Evolutionary conservation across 2,113 vertebrate species (phyloP), one percentile per base, ranked within the genome.

Genomic region (Austrofundulus limnaeus): DNA sequence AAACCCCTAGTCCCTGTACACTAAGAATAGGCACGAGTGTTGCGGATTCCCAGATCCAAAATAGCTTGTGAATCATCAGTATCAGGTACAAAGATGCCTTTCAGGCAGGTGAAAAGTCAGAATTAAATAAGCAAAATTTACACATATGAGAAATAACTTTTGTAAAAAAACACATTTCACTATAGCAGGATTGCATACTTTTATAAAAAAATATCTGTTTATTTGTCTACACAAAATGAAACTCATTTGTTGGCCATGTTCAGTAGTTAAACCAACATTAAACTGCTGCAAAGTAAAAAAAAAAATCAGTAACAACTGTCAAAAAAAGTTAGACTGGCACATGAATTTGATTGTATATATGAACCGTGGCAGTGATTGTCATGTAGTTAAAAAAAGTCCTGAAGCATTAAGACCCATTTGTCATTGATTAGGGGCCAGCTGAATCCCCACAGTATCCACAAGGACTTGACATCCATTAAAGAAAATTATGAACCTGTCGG

Each of bases 401-500:
- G 10, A 46, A 46, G 11, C 38, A 49, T 21, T 55, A 55, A 69
- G 14, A 68, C 46, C 47, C 38, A 66, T 72, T 56, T 54, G 34
- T 59, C 41, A 43, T 42, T 82, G 53, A 75, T 65, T 39, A 65
- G 43, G 19, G 17, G 28, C 49, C 23, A 69, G 71, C 67, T 73
- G 53, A 75, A 61, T 74, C 53, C 49, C 49, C 21, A 48, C 13
- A 68, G 25, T 61, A 62, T 82, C 74, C 70, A 75, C 61, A 70
- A 75, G 66, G 84, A 78, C 66, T 48, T 60, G 66, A 64, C 58
- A 58, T 86, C 43, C 43, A 46, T 46, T 46, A 81, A 37, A 77
- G 60, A 61, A 72, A 81, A 84, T 78, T 67, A 75, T 52, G 57
- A 81, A 70, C 48, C 77, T 68, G 66, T 66, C 45, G 66, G 58